Percentiles rank a stretch among this genome's conserved stretches.
phyloP scores from a whole-genome alignment of 2,888 invertebrate species.

The Drosophila fungiperda region DNA sequence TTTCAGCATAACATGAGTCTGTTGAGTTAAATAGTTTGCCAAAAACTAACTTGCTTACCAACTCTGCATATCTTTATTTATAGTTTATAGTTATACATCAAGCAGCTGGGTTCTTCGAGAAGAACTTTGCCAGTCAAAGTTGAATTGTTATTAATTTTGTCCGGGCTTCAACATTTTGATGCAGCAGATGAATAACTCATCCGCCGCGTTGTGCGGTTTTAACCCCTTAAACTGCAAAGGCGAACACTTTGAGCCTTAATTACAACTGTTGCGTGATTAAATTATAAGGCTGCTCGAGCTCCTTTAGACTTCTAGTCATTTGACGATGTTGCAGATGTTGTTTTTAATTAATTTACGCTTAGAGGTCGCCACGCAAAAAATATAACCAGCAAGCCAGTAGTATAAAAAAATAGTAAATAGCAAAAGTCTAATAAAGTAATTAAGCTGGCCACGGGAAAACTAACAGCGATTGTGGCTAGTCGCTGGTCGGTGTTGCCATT shows the following conservation, averaged over 20 bases:
- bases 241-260: constrained; percentile 36
- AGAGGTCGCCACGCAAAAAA: constrained; percentile 49
- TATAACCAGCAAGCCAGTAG: constrained; percentile 38
- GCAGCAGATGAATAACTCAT: constrained; percentile 53
- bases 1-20: not conserved
- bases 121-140: constrained; percentile 34
- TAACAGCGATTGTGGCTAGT: constrained; percentile 40
- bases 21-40: not conserved
- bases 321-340: constrained; percentile 48
- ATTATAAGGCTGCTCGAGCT: constrained; percentile 49
- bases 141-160: constrained; percentile 50
- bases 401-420: constrained; percentile 8
- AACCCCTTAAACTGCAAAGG: constrained; percentile 12
- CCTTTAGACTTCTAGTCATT: constrained; percentile 21
- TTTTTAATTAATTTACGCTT: constrained; percentile 71
- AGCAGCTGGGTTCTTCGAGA: not conserved
- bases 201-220: constrained; percentile 29
- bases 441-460: constrained; percentile 40
- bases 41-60: not conserved
- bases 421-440: constrained; percentile 18
- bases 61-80: not conserved
- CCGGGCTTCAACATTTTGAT: constrained; percentile 36
- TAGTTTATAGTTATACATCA: constrained; percentile 2
- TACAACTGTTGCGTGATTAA: constrained; percentile 53
- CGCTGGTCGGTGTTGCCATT: constrained; percentile 38